These are phyloP conservation scores for Luscinia luscinia DNA, from an alignment of 2,797 vertebrate genomes.

Conservation along the genomic window DNA sequence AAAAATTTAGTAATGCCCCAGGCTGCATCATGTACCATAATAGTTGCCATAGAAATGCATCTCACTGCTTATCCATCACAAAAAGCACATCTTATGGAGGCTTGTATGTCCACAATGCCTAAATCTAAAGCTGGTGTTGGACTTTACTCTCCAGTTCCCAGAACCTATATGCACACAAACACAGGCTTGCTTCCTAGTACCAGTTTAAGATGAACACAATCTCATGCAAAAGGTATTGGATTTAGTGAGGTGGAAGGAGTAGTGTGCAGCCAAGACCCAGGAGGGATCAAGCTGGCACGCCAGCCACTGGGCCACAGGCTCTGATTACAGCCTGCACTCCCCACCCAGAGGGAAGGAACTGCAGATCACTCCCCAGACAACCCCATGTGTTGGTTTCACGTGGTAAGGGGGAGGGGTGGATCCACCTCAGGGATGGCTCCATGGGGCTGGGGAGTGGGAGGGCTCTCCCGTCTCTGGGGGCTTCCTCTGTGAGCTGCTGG, in stretches of 20 bases:
- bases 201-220: background rate
- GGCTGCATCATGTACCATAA: background rate
- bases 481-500: too few species aligned
- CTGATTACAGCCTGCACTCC: background rate
- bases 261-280: background rate
- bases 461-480: too few species aligned
- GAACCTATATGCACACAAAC: rapidly evolving
- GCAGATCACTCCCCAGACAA: background rate
- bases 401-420: too few species aligned
- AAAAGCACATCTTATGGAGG: background rate
- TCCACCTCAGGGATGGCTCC: too few species aligned
- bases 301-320: background rate
- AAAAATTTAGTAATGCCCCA: background rate
- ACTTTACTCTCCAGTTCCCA: background rate
- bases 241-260: background rate
- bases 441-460: too few species aligned
- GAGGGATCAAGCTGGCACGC: background rate
- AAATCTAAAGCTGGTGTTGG: background rate
- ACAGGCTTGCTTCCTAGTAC: background rate
- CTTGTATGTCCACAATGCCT: background rate
- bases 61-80: background rate
- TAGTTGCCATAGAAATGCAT: background rate
- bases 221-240: background rate
- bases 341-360: background rate
- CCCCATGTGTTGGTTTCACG: background rate